Evolutionary conservation across 2,797 vertebrate species (phyloP), one percentile per base, ranked within the genome.

Genomic region (Triplophysa yarkandensis): DNA sequence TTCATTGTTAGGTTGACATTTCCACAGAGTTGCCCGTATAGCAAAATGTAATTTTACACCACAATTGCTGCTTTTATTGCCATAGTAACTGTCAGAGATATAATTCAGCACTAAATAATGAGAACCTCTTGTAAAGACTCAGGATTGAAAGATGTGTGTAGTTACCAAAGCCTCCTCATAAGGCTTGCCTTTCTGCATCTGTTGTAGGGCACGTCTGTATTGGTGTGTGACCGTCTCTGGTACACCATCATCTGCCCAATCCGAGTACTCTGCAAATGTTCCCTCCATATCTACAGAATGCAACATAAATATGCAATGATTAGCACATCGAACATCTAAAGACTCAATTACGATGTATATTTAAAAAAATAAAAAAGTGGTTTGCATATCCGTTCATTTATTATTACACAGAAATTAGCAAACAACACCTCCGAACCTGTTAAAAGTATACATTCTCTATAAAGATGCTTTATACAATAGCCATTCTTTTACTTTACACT

Each of bases 191-290:
- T 93, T 95, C 77, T 93, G 92, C 92, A 96, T 48, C 77, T 95
- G 95, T 87, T 94, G 90, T 0, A 94, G 77, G 1, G 95, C 94
- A 64, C 91, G 96, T 85, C 90, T 93, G 83, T 98, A 98, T 77
- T 27, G 95, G 82, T 92, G 89, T 1, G 85, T 34, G 11, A 91
- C 90, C 0, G 81, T 76, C 39, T 96, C 94, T 0, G 92, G 76
- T 6, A 97, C 86, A 0, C 93, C 93, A 0, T 93, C 87, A n/a
- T 98, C 95, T 0, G 96, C 93, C 98, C 98, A 99, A 46, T 96
- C 94, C 55, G 95, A 93, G 28, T 98, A 99, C 70, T 99, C 98
- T 2, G 93, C 92, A 60, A 93, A 96, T 0, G 96, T 95, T 32
- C 91, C 85, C 57, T 95, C 95, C 97, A 99, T 98, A 73, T 98